These are phyloP conservation scores for Monoplex corrugatus DNA, from an alignment of 2,888 invertebrate species.

Conservation along the genomic window DNA sequence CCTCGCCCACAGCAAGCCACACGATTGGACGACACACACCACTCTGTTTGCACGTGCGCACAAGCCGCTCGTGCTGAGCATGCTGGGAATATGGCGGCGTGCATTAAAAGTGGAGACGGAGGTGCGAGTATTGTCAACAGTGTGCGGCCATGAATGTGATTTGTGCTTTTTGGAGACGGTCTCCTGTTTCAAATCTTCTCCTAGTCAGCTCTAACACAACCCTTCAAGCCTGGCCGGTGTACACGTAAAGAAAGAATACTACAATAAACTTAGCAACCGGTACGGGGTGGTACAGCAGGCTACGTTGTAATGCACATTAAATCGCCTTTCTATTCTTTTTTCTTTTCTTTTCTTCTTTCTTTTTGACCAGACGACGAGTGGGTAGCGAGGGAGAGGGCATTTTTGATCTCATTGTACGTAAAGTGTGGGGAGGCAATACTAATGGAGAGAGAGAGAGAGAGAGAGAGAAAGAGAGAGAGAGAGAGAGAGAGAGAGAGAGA, in stretches of 20 bases:
- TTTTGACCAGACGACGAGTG: no score
- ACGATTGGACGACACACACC: slow-evolving; percentile 8
- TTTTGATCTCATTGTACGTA: no score
- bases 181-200: background rate
- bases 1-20: background rate
- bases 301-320: no score
- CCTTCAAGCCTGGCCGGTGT: background rate
- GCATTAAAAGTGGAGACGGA: background rate
- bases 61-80: slow-evolving; percentile 9
- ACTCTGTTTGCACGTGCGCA: slow-evolving; percentile 35
- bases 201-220: background rate
- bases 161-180: slow-evolving; percentile 1
- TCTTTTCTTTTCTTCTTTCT: no score
- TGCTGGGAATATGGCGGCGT: slow-evolving; percentile 37
- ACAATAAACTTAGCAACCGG: no score
- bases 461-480: no score
- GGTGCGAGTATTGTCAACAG: background rate
- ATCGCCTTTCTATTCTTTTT: no score
- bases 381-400: no score
- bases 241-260: background rate
- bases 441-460: no score
- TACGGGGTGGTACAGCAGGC: no score
- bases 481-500: background rate
- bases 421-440: no score
- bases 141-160: background rate